Percentiles rank a stretch among this genome's conserved stretches.
Evolutionary conservation across 2,113 vertebrate species (phyloP).

Genomic region (Pollimyrus isidori): DNA sequence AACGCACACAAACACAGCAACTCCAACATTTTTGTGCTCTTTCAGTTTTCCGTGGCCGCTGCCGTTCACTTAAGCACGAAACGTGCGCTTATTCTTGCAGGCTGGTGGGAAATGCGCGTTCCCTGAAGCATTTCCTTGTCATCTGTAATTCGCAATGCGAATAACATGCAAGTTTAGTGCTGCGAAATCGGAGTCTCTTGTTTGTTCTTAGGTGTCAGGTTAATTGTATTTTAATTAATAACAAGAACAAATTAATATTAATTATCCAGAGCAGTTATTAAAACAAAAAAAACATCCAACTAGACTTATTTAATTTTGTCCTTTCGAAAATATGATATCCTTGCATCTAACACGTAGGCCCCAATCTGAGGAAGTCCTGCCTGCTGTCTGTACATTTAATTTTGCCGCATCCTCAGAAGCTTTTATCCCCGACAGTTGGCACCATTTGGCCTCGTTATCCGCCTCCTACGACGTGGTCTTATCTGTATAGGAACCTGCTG

Average conservation of each 20-base stretch:
- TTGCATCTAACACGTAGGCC: neutral
- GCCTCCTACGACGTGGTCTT: neutral
- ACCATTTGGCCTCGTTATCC: neutral
- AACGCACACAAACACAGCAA: neutral
- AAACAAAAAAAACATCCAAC: neutral
- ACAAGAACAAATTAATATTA: neutral
- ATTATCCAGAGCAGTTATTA: neutral
- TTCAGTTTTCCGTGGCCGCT: neutral
- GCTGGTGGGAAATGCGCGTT: neutral
- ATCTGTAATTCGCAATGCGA: neutral
- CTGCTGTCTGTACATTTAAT: neutral
- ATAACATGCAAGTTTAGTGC: neutral
- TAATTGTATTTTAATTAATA: neutral
- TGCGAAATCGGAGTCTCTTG: neutral
- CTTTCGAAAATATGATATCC: neutral
- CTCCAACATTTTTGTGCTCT: neutral
- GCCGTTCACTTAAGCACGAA: neutral
- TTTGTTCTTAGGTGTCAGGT: neutral
- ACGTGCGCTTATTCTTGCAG: neutral
- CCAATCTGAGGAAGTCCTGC: neutral
- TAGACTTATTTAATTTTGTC: neutral
- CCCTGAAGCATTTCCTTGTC: neutral
- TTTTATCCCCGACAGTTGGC: neutral
- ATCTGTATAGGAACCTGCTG: neutral
- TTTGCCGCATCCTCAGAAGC: neutral